Base-by-base conservation (phyloP, 1,140 invertebrate genomes). In the Lepidotrigona ventralis region DNA sequence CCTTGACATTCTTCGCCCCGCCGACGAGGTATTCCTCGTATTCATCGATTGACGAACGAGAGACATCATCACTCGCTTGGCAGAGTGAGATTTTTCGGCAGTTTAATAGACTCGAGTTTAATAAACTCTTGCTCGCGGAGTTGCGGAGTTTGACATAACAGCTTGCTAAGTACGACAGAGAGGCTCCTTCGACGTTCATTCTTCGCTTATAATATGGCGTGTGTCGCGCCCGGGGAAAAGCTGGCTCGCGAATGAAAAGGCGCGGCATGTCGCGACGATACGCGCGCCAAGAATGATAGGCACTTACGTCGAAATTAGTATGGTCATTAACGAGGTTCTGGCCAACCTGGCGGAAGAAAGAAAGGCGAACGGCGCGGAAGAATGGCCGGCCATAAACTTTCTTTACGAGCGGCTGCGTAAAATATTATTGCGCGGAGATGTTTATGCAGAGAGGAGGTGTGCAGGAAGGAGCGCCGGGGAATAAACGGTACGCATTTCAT, bases 291-390 rank as follows among this genome's bases (percentile, higher is more conserved):
- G 78, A 79, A 70, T 66, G 71, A 63, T 73, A 60, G 60, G 58
- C 80, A 56, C 77, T 68, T 68, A 60, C 80, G 51, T 72, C 26
- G 23, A 66, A 83, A 85, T 85, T 85, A 85, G 80, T 72, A 15
- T 66, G 33, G 68, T 39, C 68, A 63, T 77, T 82, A 85, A 83
- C 84, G 46, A 76, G 76, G 51, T 77, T 66, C 68, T 68, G 46
- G 29, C 58, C 11, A 15, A 19, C 14, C 19, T 14, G 15, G 29
- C 4, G 21, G 33, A 12, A 64, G 39, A 12, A n/a, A 21, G 56
- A 81, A 14, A 70, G 39, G 29, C 77, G 51, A 29, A 12, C 69
- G 53, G 69, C 14, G 46, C 15, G 69, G 69, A 72, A 79, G 51
- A 83, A 79, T 51, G 21, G 73, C 51, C 17, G 33, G 33, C 26